Evolutionary conservation across 2,797 vertebrate genomes (phyloP).

Genomic region (Rhyacichthys aspro): DNA sequence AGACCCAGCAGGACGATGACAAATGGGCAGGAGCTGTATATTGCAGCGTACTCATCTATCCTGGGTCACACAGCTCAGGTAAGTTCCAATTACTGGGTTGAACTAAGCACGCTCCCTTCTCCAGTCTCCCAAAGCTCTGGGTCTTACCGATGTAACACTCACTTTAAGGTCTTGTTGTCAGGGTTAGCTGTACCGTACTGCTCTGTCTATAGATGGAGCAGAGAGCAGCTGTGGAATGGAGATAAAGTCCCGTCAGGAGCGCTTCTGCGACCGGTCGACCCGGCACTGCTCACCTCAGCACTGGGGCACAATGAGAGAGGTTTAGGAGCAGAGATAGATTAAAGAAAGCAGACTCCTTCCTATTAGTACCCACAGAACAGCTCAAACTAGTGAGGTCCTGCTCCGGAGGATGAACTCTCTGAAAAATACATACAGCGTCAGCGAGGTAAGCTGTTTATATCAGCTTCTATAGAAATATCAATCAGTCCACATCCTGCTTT

Average conservation of each 20-base stretch:
- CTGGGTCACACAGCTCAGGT: conserved; percentile 48
- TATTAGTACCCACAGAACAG: conserved; percentile 47
- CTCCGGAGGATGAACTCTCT: conserved; percentile 19
- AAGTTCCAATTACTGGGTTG: conserved; percentile 61
- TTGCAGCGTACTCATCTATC: conserved; percentile 27
- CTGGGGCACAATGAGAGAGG: conserved; percentile 77
- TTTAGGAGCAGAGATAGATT: conserved; percentile 79
- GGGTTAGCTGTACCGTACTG: conserved; percentile 42
- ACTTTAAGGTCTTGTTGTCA: conserved; percentile 31
- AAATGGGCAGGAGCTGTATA: conserved; percentile 3
- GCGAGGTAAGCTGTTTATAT: background rate
- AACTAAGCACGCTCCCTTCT: conserved; percentile 44
- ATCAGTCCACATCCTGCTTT: no score
- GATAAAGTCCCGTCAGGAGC: conserved; percentile 82
- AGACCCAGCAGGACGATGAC: no score
- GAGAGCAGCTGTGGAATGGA: conserved; percentile 84
- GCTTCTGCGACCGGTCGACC: conserved; percentile 76
- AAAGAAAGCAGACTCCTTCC: conserved; percentile 72
- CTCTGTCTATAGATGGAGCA: conserved; percentile 77
- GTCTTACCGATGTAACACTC: conserved; percentile 29
- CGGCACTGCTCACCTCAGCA: conserved; percentile 72
- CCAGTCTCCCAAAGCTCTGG: conserved; percentile 17
- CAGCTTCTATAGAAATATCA: no score
- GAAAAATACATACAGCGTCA: conserved; percentile 33
- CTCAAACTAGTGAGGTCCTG: conserved; percentile 32